Evolutionary conservation across 2,113 vertebrate species (phyloP).

Genomic region (Theristicus caerulescens): DNA sequence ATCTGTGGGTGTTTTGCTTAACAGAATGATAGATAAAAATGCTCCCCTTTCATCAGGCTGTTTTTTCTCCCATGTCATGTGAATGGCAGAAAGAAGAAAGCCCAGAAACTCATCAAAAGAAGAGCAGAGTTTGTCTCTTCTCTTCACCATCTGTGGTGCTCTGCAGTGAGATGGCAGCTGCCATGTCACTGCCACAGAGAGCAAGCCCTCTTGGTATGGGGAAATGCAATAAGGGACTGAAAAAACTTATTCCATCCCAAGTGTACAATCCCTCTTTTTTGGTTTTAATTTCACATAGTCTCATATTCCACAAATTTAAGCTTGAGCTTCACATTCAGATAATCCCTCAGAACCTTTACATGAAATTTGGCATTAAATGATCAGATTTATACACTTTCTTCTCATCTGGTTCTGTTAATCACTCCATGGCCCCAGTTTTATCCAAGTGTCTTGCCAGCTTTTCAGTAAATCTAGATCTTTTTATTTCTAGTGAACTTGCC

Average conservation of each 20-base stretch:
- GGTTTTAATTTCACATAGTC: background rate
- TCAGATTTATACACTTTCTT: background rate
- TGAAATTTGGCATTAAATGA: background rate
- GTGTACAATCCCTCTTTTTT: background rate
- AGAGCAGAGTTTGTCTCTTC: background rate
- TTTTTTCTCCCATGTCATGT: background rate
- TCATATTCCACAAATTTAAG: background rate
- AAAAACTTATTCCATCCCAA: background rate
- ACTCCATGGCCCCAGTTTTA: background rate
- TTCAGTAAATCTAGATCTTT: background rate
- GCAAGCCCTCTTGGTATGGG: background rate
- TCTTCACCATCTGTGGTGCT: background rate
- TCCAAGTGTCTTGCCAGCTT: background rate
- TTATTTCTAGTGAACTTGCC: background rate
- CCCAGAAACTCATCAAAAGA: background rate
- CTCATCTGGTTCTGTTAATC: background rate
- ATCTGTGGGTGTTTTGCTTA: background rate
- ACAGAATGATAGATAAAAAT: background rate
- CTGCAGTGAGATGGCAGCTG: background rate
- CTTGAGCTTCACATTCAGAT: background rate
- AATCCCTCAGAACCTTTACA: background rate
- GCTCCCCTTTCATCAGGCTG: background rate
- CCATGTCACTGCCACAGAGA: rapidly evolving
- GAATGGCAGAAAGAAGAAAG: background rate
- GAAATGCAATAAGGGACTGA: background rate